Percentiles rank a stretch among this genome's conserved stretches.
Conservation (phyloP, 2,888 invertebrate species). For the Mantis religiosa region DNA sequence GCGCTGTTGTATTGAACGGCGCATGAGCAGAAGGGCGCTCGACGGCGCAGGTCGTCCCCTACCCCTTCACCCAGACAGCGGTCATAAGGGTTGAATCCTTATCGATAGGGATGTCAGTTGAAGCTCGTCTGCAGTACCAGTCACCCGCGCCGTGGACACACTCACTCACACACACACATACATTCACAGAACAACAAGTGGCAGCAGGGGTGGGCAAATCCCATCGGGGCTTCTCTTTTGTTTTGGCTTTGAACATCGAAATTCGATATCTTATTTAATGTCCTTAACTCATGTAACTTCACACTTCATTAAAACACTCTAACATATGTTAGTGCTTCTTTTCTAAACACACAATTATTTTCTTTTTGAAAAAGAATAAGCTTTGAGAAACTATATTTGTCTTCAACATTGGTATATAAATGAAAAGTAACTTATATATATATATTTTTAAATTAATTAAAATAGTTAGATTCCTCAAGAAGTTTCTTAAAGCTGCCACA, state of each 20-base stretch:
- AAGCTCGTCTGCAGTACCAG: not conserved
- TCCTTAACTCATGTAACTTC: not conserved
- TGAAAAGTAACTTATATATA: not conserved
- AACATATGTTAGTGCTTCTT: not conserved
- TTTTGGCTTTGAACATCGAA: not conserved
- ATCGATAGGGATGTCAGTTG: conserved; percentile 1
- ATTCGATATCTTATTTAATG: not conserved
- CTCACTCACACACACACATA: not conserved
- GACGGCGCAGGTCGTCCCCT: conserved; percentile 2
- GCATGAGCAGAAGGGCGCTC: not conserved
- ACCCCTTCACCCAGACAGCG: not conserved
- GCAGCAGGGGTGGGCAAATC: not conserved
- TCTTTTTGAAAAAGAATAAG: too few species aligned
- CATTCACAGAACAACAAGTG: conserved; percentile 7
- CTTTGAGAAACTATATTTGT: not conserved
- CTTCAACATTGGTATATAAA: not conserved
- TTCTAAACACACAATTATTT: not conserved
- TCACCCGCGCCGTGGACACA: not conserved
- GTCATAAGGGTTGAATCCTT: conserved; percentile 14
- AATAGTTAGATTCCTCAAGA: not conserved
- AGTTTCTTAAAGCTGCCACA: not conserved
- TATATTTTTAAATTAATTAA: not conserved
- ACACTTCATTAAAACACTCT: not conserved
- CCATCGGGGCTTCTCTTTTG: not conserved
- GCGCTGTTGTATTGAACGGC: not conserved